Evolutionary conservation across 2,113 vertebrate genomes (phyloP), one percentile per base, ranked within the genome.

Genomic region (Psophia crepitans): DNA sequence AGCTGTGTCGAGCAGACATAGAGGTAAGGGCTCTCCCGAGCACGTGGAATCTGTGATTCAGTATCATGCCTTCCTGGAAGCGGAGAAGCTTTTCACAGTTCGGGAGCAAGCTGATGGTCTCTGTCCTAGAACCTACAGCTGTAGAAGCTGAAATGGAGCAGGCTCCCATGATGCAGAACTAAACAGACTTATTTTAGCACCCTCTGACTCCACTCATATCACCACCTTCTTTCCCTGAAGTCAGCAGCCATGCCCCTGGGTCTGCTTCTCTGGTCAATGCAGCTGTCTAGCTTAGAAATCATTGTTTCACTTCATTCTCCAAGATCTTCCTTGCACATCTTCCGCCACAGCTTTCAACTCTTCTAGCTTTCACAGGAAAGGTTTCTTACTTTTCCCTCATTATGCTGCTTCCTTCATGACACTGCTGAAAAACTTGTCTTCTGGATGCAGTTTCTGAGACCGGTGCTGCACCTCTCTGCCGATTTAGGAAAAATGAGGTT

Each of bases 281-380:
- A 49, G 21, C 56, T 70, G 13, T 27, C 30, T 20, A 30, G 15
- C 37, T n/a, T 74, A 32, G 46, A 39, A 84, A 84, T 74, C 5
- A 6, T 3, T 8, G 3, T 22, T 70, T 69, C 5, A 0, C n/a
- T 82, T 43, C 4, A 0, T 61, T 74, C 39, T 75, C 15, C 28
- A 41, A 43, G 27, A n/a, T 41, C 18, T 58, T n/a, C 63, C 44
- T 80, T 51, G 19, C 23, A 64, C 15, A 85, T 4, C 7, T 58
- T 56, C 14, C 30, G 43, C 26, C 30, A 39, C 20, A 79, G 39
- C 26, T 87, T 87, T 68, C 1, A 0, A 53, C 32, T 68, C 7
- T 71, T 60, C 5, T 32, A 49, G 12, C 28, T 68, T 74, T 54
- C 53, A 22, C 2, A 43, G 7, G 32, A 51, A n/a, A 81, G 2